A percentile compares a stretch with the other conserved stretches of the same genome.
Conservation (phyloP, 2,888 invertebrate species). For the Zelleria hepariella region DNA sequence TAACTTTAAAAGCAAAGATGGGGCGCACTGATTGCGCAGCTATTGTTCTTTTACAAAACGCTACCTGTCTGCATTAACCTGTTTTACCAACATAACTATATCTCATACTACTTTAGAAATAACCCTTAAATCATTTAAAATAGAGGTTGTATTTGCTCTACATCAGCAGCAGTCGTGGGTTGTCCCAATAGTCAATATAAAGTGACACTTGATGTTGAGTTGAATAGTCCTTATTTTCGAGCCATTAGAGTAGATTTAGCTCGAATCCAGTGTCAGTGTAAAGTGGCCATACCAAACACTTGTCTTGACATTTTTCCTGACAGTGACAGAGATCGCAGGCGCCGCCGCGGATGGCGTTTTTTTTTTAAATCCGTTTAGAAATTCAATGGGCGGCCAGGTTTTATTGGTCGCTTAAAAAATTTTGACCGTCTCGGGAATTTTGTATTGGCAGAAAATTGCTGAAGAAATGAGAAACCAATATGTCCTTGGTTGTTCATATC, state of each 20-base stretch:
- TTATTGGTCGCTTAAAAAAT: not conserved
- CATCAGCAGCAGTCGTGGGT: too few relatives aligned
- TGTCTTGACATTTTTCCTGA: conserved; percentile 5
- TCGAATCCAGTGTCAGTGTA: too few relatives aligned
- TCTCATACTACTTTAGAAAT: not conserved
- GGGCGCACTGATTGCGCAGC: conserved; percentile 18
- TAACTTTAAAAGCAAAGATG: conserved; percentile 6
- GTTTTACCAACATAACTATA: not conserved
- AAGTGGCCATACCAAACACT: not conserved
- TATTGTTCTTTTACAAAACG: conserved; percentile 43
- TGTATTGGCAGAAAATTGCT: not conserved
- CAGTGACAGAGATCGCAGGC: conserved; percentile 4
- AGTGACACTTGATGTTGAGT: not conserved
- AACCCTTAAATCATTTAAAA: not conserved
- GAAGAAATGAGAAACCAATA: too few relatives aligned
- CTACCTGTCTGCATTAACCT: conserved; percentile 37
- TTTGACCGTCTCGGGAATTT: not conserved
- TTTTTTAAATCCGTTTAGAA: not conserved
- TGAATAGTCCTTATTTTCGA: not conserved
- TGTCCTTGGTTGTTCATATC: too few relatives aligned
- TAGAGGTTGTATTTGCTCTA: not conserved
- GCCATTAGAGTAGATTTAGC: not conserved
- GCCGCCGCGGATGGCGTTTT: conserved; percentile 1
- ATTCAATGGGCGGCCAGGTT: not conserved
- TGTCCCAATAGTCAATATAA: not conserved